phyloP scores from a whole-genome alignment of 2,113 vertebrate species.

The Forbesichthys agassizii region DNA sequence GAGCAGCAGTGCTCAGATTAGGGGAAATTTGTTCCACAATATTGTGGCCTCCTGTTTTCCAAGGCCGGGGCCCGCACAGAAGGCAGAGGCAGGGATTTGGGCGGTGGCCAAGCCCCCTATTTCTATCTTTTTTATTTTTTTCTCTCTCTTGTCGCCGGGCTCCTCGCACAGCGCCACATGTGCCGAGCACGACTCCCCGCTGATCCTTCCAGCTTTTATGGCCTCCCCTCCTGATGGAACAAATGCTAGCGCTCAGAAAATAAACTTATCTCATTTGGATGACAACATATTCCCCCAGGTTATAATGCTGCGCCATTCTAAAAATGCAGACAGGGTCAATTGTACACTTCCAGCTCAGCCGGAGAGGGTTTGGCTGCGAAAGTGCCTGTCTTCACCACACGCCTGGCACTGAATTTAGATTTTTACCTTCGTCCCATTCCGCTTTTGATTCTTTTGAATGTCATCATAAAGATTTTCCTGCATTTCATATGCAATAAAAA shows the following conservation, averaged over 20 bases:
- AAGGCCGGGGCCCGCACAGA: constrained; percentile 85
- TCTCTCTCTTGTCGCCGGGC: constrained; percentile 62
- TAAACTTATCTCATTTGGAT: constrained; percentile 97
- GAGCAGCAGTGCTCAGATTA: constrained; percentile 80
- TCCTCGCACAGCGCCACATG: constrained; percentile 79
- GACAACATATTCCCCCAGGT: constrained; percentile 90
- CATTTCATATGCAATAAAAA: neutral
- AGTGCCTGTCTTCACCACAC: constrained; percentile 61
- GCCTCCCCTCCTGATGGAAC: constrained; percentile 91
- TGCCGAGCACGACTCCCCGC: constrained; percentile 81
- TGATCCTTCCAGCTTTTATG: constrained; percentile 85
- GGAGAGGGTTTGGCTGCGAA: constrained; percentile 71
- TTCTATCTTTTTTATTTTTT: neutral
- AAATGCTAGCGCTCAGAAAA: constrained; percentile 89
- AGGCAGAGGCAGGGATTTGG: constrained; percentile 91
- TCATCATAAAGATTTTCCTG: constrained; percentile 15
- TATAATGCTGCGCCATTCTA: constrained; percentile 84
- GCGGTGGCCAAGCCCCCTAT: constrained; percentile 79
- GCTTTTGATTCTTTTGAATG: constrained; percentile 23
- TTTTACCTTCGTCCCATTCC: constrained; percentile 54
- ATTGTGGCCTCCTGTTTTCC: constrained; percentile 85
- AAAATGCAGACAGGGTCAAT: constrained; percentile 78
- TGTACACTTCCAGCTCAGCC: constrained; percentile 76
- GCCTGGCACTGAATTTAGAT: constrained; percentile 60
- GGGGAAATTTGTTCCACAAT: constrained; percentile 85